Evolutionary conservation across 2,888 invertebrate genomes (phyloP), one percentile per base, ranked within the genome.

Genomic region (Carpatolechia fugitivella): DNA sequence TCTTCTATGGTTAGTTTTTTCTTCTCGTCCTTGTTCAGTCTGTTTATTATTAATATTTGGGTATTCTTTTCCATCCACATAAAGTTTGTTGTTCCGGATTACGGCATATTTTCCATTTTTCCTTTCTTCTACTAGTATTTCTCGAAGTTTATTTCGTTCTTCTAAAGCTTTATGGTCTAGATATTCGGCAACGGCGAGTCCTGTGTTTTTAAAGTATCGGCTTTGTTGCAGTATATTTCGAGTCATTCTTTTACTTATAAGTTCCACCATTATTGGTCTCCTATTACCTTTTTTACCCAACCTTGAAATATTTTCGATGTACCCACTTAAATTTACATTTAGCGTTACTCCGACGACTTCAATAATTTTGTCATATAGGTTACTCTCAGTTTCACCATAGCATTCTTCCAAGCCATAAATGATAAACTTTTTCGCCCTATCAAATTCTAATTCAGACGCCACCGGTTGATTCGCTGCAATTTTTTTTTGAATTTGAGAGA

Each of bases 311-410:
- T 46, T 18, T 46, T 46, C 46, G n/a, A 46, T 46, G n/a, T 46
- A 29, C 1, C 29, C 46, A 2, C 7, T 20, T 20, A 36, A 20
- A 36, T 49, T 16, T 20, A 35, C 3, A 8, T 20, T 49, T 18
- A 33, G 16, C 20, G n/a, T 33, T 13, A 35, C 49, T 18, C 40
- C 8, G 2, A 40, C 18, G 1, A 10, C 40, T 8, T 14, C 2
- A 7, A 40, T 18, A 4, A 48, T 31, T 48, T 31, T n/a, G 13
- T 48, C 31, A n/a, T 31, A 8, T 14, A 58, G 30, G 36, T 55
- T 55, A n/a, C 44, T 13, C 44, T 56, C 56, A 8, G 8, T 11
- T 47, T 47, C 47, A 7, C 8, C 8, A 31, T 30, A n/a, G 31
- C 13, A 18, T 33, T 49, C 49, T 11, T 33, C n/a, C 11, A 49